Percentiles rank a stretch among this genome's conserved stretches.
Conservation (phyloP, 2,888 invertebrate species). For the Sminthurides aquaticus region DNA sequence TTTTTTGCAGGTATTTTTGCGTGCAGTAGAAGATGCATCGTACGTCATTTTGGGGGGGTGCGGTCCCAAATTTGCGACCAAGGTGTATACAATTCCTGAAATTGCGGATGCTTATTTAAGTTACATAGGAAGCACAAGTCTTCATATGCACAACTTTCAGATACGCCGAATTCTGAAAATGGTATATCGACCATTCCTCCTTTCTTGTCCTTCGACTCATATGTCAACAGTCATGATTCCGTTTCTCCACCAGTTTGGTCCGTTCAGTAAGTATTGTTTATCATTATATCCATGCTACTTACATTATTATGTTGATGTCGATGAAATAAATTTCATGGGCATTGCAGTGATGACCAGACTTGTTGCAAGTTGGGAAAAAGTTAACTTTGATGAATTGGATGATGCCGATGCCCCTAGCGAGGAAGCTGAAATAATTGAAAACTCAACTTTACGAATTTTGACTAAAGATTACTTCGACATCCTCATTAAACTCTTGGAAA, state of each 20-base stretch:
- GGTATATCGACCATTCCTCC: conserved; percentile 35
- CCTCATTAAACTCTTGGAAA: conserved; percentile 33
- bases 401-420: conserved; percentile 31
- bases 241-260: conserved; percentile 37
- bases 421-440: conserved; percentile 38
- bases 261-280: conserved; percentile 34
- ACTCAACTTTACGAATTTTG: conserved; percentile 31
- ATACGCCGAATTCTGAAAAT: conserved; percentile 30
- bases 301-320: background rate
- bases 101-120: conserved; percentile 35
- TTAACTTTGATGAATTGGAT: conserved; percentile 22
- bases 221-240: conserved; percentile 27
- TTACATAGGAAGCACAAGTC: conserved; percentile 35
- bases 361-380: conserved; percentile 32
- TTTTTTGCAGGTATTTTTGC: conserved; percentile 32
- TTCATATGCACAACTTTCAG: conserved; percentile 34
- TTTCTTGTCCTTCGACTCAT: conserved; percentile 30
- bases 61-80: conserved; percentile 26
- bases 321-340: conserved; percentile 1
- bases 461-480: conserved; percentile 40
- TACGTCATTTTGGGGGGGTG: conserved; percentile 39
- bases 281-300: background rate
- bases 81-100: conserved; percentile 36
- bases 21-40: conserved; percentile 24
- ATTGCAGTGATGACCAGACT: conserved; percentile 33